phyloP scores from a whole-genome alignment of 2,888 invertebrate species.

The Acrocyrtus sp. region DNA sequence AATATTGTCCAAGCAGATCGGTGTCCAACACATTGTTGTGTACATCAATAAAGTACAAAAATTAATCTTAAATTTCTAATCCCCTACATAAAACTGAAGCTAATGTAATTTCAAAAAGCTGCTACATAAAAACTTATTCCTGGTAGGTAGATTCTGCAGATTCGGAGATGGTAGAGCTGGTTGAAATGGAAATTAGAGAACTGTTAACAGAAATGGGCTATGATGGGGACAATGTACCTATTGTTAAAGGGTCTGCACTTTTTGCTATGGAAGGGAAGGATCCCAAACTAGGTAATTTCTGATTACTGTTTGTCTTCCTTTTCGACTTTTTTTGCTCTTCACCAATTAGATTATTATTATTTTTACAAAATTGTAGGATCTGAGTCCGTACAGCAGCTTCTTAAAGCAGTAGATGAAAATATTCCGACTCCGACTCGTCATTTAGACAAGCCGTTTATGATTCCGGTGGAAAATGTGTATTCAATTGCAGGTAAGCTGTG shows the following conservation, averaged over 20 bases:
- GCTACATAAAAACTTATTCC: too few species aligned
- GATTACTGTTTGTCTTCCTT: too few species aligned
- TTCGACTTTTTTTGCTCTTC: too few species aligned
- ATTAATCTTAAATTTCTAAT: too few species aligned
- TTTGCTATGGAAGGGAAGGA: slow-evolving; percentile 89
- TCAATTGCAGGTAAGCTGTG: slow-evolving; percentile 79
- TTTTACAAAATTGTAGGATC: too few species aligned
- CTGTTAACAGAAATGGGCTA: slow-evolving; percentile 94
- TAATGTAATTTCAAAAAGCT: too few species aligned
- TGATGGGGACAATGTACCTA: slow-evolving; percentile 88
- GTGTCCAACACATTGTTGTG: slow-evolving; percentile 90
- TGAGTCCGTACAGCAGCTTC: too few species aligned
- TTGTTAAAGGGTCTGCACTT: slow-evolving; percentile 87
- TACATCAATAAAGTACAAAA: slow-evolving; percentile 93
- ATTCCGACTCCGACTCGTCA: slow-evolving; percentile 90
- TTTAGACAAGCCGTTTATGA: slow-evolving; percentile 91
- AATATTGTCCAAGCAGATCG: slow-evolving; percentile 95
- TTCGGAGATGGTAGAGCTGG: slow-evolving; percentile 94
- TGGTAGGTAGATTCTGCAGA: slow-evolving; percentile 93
- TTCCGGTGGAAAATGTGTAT: slow-evolving; percentile 93
- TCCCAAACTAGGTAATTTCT: slow-evolving; percentile 80
- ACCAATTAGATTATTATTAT: too few species aligned
- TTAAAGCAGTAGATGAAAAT: slow-evolving; percentile 83
- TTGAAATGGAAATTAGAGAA: slow-evolving; percentile 97
- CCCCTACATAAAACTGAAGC: too few species aligned